Evolutionary conservation across 2,797 vertebrate species (phyloP).

Genomic region (Geotria australis): DNA sequence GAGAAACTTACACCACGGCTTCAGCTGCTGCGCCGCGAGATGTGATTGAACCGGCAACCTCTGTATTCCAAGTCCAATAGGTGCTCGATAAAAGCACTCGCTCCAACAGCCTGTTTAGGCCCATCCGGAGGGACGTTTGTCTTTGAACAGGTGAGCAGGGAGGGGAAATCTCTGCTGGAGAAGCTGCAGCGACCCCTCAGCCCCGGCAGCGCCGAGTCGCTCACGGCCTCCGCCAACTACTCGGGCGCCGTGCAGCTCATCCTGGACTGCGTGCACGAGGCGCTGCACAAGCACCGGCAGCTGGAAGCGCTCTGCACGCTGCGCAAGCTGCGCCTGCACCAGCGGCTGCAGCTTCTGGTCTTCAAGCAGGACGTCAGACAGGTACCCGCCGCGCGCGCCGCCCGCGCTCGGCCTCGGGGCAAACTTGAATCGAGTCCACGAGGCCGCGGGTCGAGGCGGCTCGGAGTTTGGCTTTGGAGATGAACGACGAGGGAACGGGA

Average conservation of each 20-base stretch:
- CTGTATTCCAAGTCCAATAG: too few relatives aligned
- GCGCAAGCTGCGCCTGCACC: constrained; percentile 76
- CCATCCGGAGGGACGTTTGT: too few relatives aligned
- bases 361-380: constrained; percentile 97
- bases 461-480: too few relatives aligned
- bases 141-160: constrained; percentile 53
- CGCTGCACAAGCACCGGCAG: constrained; percentile 71
- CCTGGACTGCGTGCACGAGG: constrained; percentile 67
- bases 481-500: too few relatives aligned
- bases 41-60: too few relatives aligned
- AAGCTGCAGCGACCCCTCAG: constrained; percentile 79
- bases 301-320: constrained; percentile 94
- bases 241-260: constrained; percentile 87
- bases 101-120: too few relatives aligned
- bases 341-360: constrained; percentile 83
- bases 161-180: constrained; percentile 76
- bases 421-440: too few relatives aligned
- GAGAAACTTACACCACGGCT: too few relatives aligned
- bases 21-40: too few relatives aligned
- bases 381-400: constrained; percentile 17
- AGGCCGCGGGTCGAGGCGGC: too few relatives aligned
- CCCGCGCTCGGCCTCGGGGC: too few relatives aligned
- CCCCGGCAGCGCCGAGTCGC: constrained; percentile 69
- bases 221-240: constrained; percentile 90
- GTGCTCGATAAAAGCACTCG: too few relatives aligned